These are phyloP conservation scores for Halichoeres trimaculatus DNA, from an alignment of 2,113 vertebrate species.

Conservation along the genomic window DNA sequence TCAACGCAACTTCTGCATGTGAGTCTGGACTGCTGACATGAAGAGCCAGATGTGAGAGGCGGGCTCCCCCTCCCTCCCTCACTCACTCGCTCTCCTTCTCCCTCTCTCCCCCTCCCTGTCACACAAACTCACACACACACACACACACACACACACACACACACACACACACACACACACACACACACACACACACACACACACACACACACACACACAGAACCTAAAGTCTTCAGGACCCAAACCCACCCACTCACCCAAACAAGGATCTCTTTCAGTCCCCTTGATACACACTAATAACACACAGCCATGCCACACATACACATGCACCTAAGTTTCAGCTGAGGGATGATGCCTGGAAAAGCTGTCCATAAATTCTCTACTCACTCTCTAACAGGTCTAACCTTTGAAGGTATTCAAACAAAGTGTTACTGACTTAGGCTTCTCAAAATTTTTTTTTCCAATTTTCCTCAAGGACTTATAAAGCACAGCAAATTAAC, in stretches of 20 bases:
- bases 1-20: constrained; percentile 58
- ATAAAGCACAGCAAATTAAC: too few relatives aligned
- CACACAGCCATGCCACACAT: constrained; percentile 37
- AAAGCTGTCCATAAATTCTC: constrained; percentile 33
- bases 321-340: constrained; percentile 9
- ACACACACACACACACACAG: constrained; percentile 20
- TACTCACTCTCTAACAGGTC: constrained; percentile 23
- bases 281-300: constrained; percentile 59
- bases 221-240: constrained; percentile 32
- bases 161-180: constrained; percentile 4
- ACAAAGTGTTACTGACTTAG: background rate
- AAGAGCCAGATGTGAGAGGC: constrained; percentile 76
- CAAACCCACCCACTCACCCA: constrained; percentile 65
- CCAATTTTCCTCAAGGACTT: background rate
- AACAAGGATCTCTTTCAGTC: constrained; percentile 75
- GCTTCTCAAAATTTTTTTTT: background rate
- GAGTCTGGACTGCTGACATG: constrained; percentile 60
- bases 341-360: constrained; percentile 25
- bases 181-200: constrained; percentile 9
- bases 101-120: constrained; percentile 11
- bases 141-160: constrained; percentile 1
- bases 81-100: constrained; percentile 27
- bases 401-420: constrained; percentile 9
- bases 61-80: constrained; percentile 33
- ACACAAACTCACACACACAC: constrained; percentile 4